A percentile compares a stretch with the other conserved stretches of the same genome.
Conservation (phyloP, 2,113 vertebrate genomes). For the Stictonetta naevosa region DNA sequence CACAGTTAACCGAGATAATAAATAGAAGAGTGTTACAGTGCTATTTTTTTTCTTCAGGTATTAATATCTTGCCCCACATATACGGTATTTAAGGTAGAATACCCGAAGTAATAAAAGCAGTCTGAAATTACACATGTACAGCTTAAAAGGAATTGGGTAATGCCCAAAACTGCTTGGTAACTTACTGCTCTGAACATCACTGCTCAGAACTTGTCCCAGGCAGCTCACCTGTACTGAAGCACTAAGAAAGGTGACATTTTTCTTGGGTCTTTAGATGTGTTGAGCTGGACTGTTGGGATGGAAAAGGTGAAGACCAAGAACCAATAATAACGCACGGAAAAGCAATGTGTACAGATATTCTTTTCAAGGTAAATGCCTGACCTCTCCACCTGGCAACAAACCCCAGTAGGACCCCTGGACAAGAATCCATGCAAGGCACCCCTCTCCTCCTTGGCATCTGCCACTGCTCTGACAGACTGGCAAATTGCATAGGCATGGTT, state of each 20-base stretch:
- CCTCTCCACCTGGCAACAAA: not conserved
- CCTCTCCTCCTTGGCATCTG: not conserved
- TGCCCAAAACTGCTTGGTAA: not conserved
- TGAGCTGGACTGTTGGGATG: slow-evolving; percentile 98
- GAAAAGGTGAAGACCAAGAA: slow-evolving; percentile 98
- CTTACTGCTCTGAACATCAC: not conserved
- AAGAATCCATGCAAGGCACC: not conserved
- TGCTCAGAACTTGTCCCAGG: not conserved
- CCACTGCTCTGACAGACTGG: not conserved
- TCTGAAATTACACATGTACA: not conserved
- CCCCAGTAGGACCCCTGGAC: not conserved
- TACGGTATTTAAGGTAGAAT: not conserved
- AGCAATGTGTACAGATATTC: slow-evolving; percentile 99
- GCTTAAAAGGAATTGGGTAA: not conserved
- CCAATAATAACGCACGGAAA: slow-evolving; percentile 99
- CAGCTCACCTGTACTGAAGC: not conserved
- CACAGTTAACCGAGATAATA: not conserved
- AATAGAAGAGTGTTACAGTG: not conserved
- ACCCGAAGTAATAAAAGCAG: not conserved
- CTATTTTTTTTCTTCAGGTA: not conserved
- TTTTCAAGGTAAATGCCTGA: slow-evolving; percentile 89
- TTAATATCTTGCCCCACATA: not conserved
- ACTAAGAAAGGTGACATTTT: not conserved
- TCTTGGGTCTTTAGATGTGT: slow-evolving; percentile 84
- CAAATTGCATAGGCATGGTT: not conserved